Evolutionary conservation across 2,113 vertebrate genomes (phyloP), one percentile per base, ranked within the genome.

Genomic region (Sinocyclocheilus rhinocerous): DNA sequence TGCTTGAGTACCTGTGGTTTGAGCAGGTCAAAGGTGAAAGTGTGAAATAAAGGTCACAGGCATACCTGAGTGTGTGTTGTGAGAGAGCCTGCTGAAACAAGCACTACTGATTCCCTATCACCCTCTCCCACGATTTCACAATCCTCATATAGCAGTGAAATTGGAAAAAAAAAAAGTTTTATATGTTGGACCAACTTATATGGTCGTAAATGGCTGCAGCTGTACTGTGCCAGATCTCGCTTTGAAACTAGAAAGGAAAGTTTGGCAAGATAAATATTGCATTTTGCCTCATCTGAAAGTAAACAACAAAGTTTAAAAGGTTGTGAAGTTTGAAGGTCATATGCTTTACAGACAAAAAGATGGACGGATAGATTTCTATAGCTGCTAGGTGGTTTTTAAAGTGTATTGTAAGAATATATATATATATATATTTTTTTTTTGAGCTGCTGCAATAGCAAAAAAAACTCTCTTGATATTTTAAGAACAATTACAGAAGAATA

Each of bases 1-100:
- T 52, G 86, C 69, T n/a, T 55, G 26, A 85, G 75, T 79, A 79
- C 72, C 67, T 75, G 48, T 80, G 82, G 59, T 39, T 76, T 63
- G 72, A 69, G 63, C 9, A 24, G 50, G 63, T 73, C 24, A 82
- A 48, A 63, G 85, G 55, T 65, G 15, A 67, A 26, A 67, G 84
- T 77, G 72, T 84, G 57, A 50, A 24, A 55, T 16, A 79, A 67
- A 80, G 55, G 59, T 69, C 45, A 65, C 65, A 55, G 29, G 63
- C n/a, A 67, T 78, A 63, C 70, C 33, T 83, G 24, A 76, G 81
- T 50, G 26, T 86, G 81, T 57, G 42, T 52, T 24, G 13, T 61
- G 26, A 36, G 52, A 80, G 10, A 7, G 42, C n/a, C 6, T 67
- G 80, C 61, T 82, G 67, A 72, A 57, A 72, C 81, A 73, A 72